Conservation (phyloP, 2,888 invertebrate genomes). For the Lasioglossum leucozonium region DNA sequence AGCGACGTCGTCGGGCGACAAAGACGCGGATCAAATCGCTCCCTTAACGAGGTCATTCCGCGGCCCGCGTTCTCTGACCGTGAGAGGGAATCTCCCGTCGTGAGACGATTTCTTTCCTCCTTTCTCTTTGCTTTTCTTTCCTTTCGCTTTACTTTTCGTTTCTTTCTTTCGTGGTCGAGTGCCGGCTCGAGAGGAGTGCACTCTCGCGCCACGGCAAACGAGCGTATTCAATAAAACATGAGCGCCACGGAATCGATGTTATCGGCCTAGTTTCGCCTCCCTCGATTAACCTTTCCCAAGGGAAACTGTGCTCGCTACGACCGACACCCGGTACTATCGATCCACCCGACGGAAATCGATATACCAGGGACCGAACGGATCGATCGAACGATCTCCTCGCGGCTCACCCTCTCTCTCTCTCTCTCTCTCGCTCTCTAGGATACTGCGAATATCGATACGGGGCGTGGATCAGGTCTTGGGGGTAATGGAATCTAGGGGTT, state of each 20-base stretch:
- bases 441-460: not conserved
- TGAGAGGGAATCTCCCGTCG: conserved; percentile 36
- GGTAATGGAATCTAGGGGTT: not conserved
- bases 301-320: not conserved
- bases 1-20: not conserved
- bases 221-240: conserved; percentile 65
- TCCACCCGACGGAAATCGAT: not conserved
- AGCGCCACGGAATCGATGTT: conserved; percentile 52
- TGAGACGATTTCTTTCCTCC: conserved; percentile 45
- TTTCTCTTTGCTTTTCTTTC: no score
- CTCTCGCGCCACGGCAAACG: conserved; percentile 39
- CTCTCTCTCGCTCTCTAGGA: no score
- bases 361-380: not conserved
- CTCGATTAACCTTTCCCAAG: conserved; percentile 51
- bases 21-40: conserved; percentile 52
- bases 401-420: no score
- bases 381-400: not conserved
- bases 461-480: not conserved
- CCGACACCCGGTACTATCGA: not conserved
- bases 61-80: conserved; percentile 50
- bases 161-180: conserved; percentile 48
- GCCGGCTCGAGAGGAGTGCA: conserved; percentile 31
- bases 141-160: not conserved
- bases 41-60: conserved; percentile 64
- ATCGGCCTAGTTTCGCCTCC: conserved; percentile 54